Conservation (phyloP, 2,113 vertebrate species). For the mouse (Mus musculus) region GRCm39 chr9:85191501-85192000, state of each 20-base stretch:
- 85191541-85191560: background rate
- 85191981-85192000: slow-evolving; percentile 14
- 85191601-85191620: background rate
- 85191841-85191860: background rate
- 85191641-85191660: background rate
- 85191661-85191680: background rate
- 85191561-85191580: too few relatives aligned
- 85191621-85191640: background rate
- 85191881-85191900: background rate
- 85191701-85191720: background rate
- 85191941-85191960: background rate
- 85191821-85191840: background rate
- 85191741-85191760: too few relatives aligned
- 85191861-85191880: background rate
- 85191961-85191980: slow-evolving; percentile 16
- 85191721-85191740: background rate
- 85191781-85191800: background rate
- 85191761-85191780: background rate
- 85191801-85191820: background rate
- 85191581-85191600: background rate
- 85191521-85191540: background rate
- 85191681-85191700: background rate
- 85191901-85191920: background rate
- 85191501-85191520: background rate
- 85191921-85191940: background rate